Evolutionary conservation across 64 coral and sea anemone genomes (phyloP), one percentile per base, ranked within the genome.

Genomic region (Pachyseris speciosa): DNA sequence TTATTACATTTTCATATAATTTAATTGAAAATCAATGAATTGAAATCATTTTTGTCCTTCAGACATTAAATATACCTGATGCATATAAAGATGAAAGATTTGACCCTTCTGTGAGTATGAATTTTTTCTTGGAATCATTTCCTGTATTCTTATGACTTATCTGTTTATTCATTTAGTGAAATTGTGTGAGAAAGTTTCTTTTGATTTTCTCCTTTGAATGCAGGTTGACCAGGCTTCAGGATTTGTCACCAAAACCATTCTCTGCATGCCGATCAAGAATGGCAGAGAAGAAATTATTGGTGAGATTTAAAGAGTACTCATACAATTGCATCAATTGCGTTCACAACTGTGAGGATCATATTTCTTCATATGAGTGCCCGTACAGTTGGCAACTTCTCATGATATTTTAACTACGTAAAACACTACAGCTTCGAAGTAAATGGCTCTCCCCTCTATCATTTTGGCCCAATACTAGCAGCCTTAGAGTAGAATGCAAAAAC

Each of bases 251-350:
- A 90, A 90, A 38, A 99, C 97, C 22, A 95, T 99, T 60, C 61
- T 99, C 2, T 99, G 97, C 31, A 99, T 99, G 97, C 97, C 97
- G 34, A 95, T 99, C 37, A 95, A 95, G 59, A 95, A 99, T 84
- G 90, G 93, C 9, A 80, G 45, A 67, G 97, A 88, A 45, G 97
- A 99, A 88, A 99, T 99, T 43, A 95, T 96, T 31, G 95, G 95
- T 96, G 64, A 19, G 86, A 49, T 8, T 38, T 19, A 7, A 74
- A 5, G 30, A 45, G 7, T 7, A 25, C n/a, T n/a, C n/a, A n/a
- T n/a, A n/a, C n/a, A n/a, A n/a, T n/a, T n/a, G n/a, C n/a, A n/a
- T n/a, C n/a, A n/a, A n/a, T n/a, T n/a, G n/a, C n/a, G n/a, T n/a
- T n/a, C n/a, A n/a, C n/a, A n/a, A n/a, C n/a, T n/a, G n/a, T n/a